Evolutionary conservation across 1,140 invertebrate genomes (phyloP).

Genomic region (Goniozus legneri): DNA sequence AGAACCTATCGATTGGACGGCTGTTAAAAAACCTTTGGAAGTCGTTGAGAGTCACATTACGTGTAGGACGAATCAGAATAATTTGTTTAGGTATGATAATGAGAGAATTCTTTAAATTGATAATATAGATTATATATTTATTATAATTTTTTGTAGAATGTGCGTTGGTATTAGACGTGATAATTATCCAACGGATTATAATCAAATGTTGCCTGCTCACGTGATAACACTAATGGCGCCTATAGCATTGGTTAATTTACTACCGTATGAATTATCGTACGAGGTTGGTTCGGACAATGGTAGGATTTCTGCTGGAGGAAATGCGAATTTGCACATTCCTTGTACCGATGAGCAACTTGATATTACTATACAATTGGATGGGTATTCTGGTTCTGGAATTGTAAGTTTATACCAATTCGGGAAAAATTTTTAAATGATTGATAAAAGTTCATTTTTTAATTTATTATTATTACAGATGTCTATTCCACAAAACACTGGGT

Average conservation of each 20-base stretch:
- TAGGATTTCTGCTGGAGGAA: conserved; percentile 63
- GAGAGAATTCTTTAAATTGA: neutral
- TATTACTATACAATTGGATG: conserved; percentile 75
- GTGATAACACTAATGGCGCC: conserved; percentile 80
- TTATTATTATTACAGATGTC: conserved; percentile 32
- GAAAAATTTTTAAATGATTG: neutral
- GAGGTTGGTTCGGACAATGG: conserved; percentile 57
- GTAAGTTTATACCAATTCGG: conserved; percentile 37
- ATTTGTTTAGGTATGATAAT: conserved; percentile 38
- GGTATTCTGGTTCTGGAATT: conserved; percentile 70
- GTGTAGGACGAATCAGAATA: conserved; percentile 46
- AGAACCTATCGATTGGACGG: conserved; percentile 64
- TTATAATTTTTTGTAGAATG: conserved; percentile 58
- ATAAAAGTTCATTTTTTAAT: neutral
- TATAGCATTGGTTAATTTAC: conserved; percentile 73
- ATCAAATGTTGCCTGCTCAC: conserved; percentile 72
- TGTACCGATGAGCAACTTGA: conserved; percentile 68
- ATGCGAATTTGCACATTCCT: conserved; percentile 42
- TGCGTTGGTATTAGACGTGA: conserved; percentile 76
- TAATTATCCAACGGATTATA: conserved; percentile 69
- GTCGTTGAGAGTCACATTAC: conserved; percentile 52
- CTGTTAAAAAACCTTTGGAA: conserved; percentile 60
- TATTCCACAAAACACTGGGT: conserved; percentile 47
- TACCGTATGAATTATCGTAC: conserved; percentile 71
- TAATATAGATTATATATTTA: conserved; percentile 7